Evolutionary conservation across 2,113 vertebrate genomes (phyloP), one percentile per base, ranked within the genome.

Genomic region (Brachyhypopomus gauderio): DNA sequence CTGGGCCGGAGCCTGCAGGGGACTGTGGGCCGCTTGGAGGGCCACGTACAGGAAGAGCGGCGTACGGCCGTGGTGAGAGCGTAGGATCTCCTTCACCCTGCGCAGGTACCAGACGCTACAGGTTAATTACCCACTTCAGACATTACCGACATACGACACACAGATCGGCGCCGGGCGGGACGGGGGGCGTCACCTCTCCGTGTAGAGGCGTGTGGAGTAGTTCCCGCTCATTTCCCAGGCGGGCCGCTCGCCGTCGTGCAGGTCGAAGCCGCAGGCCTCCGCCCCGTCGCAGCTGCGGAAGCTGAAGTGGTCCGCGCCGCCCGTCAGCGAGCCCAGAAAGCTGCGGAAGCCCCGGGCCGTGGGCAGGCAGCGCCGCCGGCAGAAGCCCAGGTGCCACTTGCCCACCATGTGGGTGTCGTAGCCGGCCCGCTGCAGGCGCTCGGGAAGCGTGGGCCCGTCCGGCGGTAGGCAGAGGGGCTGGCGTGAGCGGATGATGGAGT

Each of bases 351-450:
- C 97, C 45, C 95, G 92, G 79, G 92, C 93, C 0, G 95, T 99
- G 64, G 97, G 97, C 88, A 97, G 93, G 84, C 96, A 98, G 85
- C 95, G 93, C 7, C 90, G 91, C 59, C 93, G 92, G 81, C 96
- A 97, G 89, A 99, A 97, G 0, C 97, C 97, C 88, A 99, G 86
- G 89, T 98, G 97, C 97, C 97, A 99, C 88, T 98, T 99, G 64
- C 95, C 97, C 80, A 99, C 96, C 95, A 98, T 97, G 84, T 98
- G 95, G 0, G 97, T 97, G 55, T 94, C 91, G 14, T 99, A 99
- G 34, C 97, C 96, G 4, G 90, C 95, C 83, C 94, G 92, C 77
- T 90, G 92, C 79, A 99, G 93, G 74, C 93, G 94, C 89, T 98
- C 96, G 82, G 97, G 95, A 87, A 95, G 94, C 0, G 96, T 98